Conservation (phyloP, 2,888 invertebrate species). For the Bhutanitis thaidina region DNA sequence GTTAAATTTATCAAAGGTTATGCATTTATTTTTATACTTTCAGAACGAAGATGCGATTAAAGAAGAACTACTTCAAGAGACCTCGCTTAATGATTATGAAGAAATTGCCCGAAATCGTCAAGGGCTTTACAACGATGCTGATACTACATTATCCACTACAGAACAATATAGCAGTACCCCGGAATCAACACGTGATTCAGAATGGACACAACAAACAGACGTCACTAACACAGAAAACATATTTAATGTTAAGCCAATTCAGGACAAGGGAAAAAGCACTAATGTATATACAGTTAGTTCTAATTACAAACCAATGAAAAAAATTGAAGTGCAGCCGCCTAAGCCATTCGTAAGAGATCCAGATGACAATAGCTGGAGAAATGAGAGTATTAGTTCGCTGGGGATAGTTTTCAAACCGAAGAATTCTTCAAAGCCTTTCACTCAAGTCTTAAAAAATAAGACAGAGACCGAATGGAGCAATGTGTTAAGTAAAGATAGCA, state of each 20-base stretch:
- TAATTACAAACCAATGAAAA: constrained; percentile 65
- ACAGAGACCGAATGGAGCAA: constrained; percentile 58
- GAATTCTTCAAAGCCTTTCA: constrained; percentile 67
- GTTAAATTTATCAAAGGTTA: no score
- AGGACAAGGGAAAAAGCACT: constrained; percentile 41
- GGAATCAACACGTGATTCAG: neutral
- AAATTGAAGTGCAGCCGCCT: constrained; percentile 58
- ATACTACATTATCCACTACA: constrained; percentile 1
- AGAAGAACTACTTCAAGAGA: constrained; percentile 57
- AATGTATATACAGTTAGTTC: constrained; percentile 52
- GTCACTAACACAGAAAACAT: constrained; percentile 30
- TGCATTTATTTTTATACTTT: no score
- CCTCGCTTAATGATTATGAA: constrained; percentile 41
- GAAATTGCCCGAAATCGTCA: constrained; percentile 31
- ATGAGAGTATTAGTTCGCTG: constrained; percentile 67
- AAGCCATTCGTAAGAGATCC: constrained; percentile 61
- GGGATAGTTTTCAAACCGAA: constrained; percentile 73
- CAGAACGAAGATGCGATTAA: constrained; percentile 61
- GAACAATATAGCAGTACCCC: neutral
- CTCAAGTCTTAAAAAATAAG: constrained; percentile 67
- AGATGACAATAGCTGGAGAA: constrained; percentile 73
- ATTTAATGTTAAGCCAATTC: constrained; percentile 53
- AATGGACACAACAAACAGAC: constrained; percentile 1
- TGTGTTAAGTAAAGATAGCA: constrained; percentile 45
- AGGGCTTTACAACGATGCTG: neutral